Conservation (phyloP, 2,797 vertebrate genomes). For the Anisognathus igniventris region DNA sequence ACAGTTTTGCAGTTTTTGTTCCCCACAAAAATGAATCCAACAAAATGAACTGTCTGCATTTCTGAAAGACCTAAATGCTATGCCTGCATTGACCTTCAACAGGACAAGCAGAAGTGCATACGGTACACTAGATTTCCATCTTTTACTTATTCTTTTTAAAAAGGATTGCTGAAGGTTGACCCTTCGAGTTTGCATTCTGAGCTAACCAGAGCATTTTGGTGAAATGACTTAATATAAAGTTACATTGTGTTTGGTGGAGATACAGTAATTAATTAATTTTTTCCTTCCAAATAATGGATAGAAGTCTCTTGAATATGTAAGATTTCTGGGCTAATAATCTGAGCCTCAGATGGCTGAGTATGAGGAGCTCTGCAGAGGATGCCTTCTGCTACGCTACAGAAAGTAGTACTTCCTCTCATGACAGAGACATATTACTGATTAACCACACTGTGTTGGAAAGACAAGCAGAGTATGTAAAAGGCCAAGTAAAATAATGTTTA, state of each 20-base stretch:
- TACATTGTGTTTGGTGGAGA: background rate
- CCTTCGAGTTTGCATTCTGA: background rate
- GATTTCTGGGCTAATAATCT: background rate
- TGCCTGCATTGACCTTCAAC: rapidly evolving
- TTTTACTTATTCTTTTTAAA: background rate
- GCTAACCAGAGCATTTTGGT: background rate
- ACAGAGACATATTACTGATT: background rate
- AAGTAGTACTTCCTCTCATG: background rate
- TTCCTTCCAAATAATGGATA: background rate
- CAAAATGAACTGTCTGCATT: background rate
- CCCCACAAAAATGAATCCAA: background rate
- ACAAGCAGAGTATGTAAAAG: background rate
- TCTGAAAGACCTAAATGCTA: background rate
- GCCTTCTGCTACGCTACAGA: background rate
- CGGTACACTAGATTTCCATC: background rate
- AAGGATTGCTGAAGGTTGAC: background rate
- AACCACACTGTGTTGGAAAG: background rate
- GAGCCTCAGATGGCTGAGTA: background rate
- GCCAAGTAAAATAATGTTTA: background rate
- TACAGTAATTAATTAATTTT: background rate
- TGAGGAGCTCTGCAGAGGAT: background rate
- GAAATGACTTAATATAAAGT: background rate
- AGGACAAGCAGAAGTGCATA: background rate
- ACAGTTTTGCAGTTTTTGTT: background rate
- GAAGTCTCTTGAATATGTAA: background rate